Evolutionary conservation across 1,140 invertebrate species (phyloP), one percentile per base, ranked within the genome.

Genomic region (Coboldia fuscipes): DNA sequence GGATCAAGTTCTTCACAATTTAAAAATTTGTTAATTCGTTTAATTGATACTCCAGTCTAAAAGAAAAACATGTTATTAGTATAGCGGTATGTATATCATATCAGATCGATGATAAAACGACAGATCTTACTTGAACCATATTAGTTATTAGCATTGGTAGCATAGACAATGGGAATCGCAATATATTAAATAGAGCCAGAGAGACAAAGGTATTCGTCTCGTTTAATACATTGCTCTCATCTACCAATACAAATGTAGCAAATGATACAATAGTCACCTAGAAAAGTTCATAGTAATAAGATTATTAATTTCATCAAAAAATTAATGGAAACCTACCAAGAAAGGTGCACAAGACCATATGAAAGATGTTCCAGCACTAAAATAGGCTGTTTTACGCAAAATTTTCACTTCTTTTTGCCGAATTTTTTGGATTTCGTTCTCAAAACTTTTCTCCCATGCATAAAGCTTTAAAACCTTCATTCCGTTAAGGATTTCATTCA

Each of bases 341-440:
- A 93, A 93, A 14, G 90, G 90, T 8, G 89, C 88, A 58, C 83
- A 92, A 2, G 82, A 82, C 88, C 89, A 96, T 39, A 90, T 75
- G 53, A 96, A 93, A 29, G 85, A 84, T n/a, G 82, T 86, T 19
- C 71, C 72, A 16, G 86, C 79, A 62, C 86, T 86, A 9, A 89
- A 58, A 59, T 88, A 89, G 0, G 84, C 84, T 0, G 82, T 68
- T 42, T 79, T 63, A 53, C 77, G 82, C 18, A 90, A 59, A 9
- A 85, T 77, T 42, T 77, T 61, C 42, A 89, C 74, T 63, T 88
- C 83, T 50, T 84, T 85, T 35, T 70, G 65, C 45, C 84, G 64
- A 37, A 88, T 86, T 47, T 75, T 70, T 39, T 83, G 54, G 42
- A 89, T 72, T 61, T 86, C 79, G 29, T 77, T 64, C 54, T 84